Base-by-base conservation (phyloP, 2,888 invertebrate genomes). In the Elegia similella region DNA sequence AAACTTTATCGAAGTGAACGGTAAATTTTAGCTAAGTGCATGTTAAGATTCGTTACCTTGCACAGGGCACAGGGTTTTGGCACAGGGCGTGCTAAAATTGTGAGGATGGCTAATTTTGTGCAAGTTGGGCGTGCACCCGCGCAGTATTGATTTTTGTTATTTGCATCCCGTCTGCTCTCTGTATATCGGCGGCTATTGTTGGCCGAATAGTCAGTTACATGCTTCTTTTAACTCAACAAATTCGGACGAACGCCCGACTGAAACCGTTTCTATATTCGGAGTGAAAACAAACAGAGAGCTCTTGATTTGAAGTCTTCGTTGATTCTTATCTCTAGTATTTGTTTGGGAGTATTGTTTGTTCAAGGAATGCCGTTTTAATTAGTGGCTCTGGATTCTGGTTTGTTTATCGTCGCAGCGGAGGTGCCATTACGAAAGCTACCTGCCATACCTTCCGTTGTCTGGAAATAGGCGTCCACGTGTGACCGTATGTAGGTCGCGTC, bases 61-160 rank as follows among this genome's bases (percentile, higher is more conserved):
- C n/a, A n/a, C n/a, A n/a, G n/a, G n/a, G n/a, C n/a, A n/a, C n/a
- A n/a, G n/a, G n/a, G n/a, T n/a, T n/a, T n/a, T n/a, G n/a, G n/a
- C n/a, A n/a, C n/a, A n/a, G n/a, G n/a, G n/a, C n/a, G 70, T 74
- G 66, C 75, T 80, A 75, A 83, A 83, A 80, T 78, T 65, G 75
- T 73, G 65, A 70, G 72, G 69, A 73, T 73, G 67, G 75, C 80
- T 84, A 85, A 86, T 86, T 86, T 85, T 76, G 84, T 83, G 80
- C 83, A 84, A 78, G 85, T 86, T 80, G 79, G 75, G 72, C 72
- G 71, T 75, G 72, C 76, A 72, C 74, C 72, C 80, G 80, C 76
- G 80, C 75, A 65, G 81, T 90, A 90, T 90, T 84, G 90, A 90
- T 90, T 90, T 89, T 88, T 84, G 88, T 88, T 90, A 90, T 90